Evolutionary conservation across 2,888 invertebrate genomes (phyloP).

Genomic region (Agrotis ipsilon): DNA sequence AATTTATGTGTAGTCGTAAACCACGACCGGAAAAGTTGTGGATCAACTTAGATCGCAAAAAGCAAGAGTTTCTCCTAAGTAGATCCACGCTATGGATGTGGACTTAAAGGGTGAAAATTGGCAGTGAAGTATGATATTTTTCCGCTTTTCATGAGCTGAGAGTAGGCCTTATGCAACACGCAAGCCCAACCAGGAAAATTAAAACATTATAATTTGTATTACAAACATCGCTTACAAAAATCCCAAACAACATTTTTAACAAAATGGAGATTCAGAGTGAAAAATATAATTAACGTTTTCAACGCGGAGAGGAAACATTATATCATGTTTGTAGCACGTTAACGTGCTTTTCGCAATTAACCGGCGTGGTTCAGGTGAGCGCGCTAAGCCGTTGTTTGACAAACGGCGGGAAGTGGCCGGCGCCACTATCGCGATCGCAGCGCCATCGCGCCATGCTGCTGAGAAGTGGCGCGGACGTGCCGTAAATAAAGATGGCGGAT

Average conservation of each 20-base stretch:
- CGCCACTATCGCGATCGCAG: slow-evolving; percentile 80
- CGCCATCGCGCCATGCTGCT: slow-evolving; percentile 61
- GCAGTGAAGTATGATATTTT: not conserved
- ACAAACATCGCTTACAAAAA: slow-evolving; percentile 53
- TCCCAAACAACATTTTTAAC: slow-evolving; percentile 64
- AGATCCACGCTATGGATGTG: not conserved
- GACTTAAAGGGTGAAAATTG: not conserved
- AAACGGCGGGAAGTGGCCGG: slow-evolving; percentile 83
- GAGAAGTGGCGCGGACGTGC: slow-evolving; percentile 84
- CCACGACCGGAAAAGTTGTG: not conserved
- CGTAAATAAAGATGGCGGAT: slow-evolving; percentile 85
- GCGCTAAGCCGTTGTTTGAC: slow-evolving; percentile 80
- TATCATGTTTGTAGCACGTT: slow-evolving; percentile 85
- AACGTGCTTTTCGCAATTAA: slow-evolving; percentile 87
- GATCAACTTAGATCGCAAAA: not conserved
- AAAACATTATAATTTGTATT: slow-evolving; percentile 31
- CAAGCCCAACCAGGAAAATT: slow-evolving; percentile 30
- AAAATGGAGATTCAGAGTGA: slow-evolving; percentile 65
- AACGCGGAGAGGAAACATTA: slow-evolving; percentile 81
- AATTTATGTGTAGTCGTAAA: not conserved
- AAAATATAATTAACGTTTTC: slow-evolving; percentile 72
- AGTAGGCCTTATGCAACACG: not conserved
- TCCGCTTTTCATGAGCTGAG: not conserved
- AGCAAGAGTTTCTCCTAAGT: not conserved
- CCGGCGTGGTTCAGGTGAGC: slow-evolving; percentile 81